phyloP scores from a whole-genome alignment of 2,797 vertebrate species.

The Mus spretus region DNA sequence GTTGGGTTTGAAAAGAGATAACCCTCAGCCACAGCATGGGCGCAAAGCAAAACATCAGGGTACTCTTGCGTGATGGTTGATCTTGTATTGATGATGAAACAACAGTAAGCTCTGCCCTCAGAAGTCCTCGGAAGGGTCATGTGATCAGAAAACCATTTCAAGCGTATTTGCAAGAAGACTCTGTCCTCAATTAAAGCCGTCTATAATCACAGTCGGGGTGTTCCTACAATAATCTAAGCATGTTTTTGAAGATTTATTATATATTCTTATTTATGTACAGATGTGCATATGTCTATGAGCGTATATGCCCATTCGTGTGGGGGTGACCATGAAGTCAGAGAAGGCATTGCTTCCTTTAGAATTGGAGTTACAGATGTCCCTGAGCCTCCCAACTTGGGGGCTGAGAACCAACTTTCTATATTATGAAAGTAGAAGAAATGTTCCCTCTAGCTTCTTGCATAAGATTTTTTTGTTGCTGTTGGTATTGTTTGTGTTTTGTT shows the following conservation, averaged over 20 bases:
- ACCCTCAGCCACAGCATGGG: background rate
- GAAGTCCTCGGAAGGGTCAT: background rate
- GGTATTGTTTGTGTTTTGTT: background rate
- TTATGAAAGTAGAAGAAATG: background rate
- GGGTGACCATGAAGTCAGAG: background rate
- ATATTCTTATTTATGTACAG: background rate
- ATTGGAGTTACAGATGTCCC: no score
- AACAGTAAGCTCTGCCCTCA: background rate
- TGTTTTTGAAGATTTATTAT: background rate
- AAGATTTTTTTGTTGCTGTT: background rate
- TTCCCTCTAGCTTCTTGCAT: background rate
- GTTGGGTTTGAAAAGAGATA: background rate
- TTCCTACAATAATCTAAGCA: background rate
- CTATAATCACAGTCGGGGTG: background rate
- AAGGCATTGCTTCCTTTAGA: background rate
- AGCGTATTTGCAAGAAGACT: background rate
- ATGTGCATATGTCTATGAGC: background rate
- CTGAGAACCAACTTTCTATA: background rate
- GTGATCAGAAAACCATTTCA: constrained; percentile 18
- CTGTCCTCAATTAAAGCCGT: constrained; percentile 42
- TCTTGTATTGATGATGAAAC: background rate
- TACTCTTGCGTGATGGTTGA: background rate
- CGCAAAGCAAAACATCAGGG: background rate
- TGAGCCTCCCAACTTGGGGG: background rate
- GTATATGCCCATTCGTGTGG: background rate